phyloP scores from a whole-genome alignment of 1,140 invertebrate genomes.

The Rhagoletis zephyria region DNA sequence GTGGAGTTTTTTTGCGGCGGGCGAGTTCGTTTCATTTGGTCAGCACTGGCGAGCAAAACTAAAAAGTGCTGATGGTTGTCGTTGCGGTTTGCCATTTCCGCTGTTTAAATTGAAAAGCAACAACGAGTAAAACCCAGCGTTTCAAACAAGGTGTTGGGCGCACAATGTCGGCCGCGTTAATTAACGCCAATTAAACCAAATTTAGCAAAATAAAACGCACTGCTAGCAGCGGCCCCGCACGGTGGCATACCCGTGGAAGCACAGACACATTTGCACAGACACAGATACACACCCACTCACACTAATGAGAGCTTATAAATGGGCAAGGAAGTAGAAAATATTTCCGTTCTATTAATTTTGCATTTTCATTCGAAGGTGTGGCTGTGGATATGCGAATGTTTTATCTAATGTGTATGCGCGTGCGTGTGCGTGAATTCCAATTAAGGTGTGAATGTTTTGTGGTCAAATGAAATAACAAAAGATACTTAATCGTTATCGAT shows the following conservation, averaged over 20 bases:
- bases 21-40: not conserved
- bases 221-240: not conserved
- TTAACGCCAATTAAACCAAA: constrained; percentile 43
- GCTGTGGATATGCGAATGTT: not conserved
- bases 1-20: not conserved
- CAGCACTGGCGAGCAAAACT: not conserved
- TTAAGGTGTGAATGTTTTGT: constrained; percentile 22
- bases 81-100: constrained; percentile 39
- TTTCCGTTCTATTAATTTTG: constrained; percentile 51
- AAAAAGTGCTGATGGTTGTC: not conserved
- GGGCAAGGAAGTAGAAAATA: constrained; percentile 47
- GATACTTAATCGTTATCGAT: constrained; percentile 17
- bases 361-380: not conserved
- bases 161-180: not conserved
- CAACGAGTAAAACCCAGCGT: not conserved
- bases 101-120: constrained; percentile 45
- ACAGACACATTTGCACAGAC: not conserved
- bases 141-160: not conserved
- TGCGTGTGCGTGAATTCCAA: not conserved
- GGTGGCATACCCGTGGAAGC: not conserved
- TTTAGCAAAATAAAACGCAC: constrained; percentile 42
- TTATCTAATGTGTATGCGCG: too few species aligned
- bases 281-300: not conserved
- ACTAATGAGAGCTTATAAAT: not conserved
- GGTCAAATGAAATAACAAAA: constrained; percentile 36